phyloP scores from a whole-genome alignment of 2,888 invertebrate genomes.

The Agrilus cyanescens region DNA sequence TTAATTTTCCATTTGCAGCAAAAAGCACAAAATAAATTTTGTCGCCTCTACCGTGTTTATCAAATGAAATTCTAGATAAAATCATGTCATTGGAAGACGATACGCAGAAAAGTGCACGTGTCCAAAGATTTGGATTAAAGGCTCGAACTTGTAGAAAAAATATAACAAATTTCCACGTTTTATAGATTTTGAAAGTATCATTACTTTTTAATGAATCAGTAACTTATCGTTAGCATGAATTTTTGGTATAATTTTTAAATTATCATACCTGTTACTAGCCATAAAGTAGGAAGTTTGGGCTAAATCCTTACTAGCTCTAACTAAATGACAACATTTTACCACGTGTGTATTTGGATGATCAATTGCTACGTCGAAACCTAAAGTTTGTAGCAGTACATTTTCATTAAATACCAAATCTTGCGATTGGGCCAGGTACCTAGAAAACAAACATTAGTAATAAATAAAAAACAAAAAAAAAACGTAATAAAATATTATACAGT shows the following conservation, averaged over 20 bases:
- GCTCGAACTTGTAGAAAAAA: no score
- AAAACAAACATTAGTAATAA: constrained; percentile 7
- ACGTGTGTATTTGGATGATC: constrained; percentile 98
- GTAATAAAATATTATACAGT: background rate
- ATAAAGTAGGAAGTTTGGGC: constrained; percentile 98
- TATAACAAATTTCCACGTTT: no score
- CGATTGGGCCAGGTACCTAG: constrained; percentile 56
- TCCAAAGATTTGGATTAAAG: no score
- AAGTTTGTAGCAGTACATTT: constrained; percentile 90
- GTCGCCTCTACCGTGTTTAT: no score
- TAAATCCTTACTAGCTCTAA: constrained; percentile 91
- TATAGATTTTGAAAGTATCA: no score
- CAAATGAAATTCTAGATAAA: no score
- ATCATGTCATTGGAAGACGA: no score
- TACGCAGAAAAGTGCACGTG: no score
- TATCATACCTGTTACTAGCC: constrained; percentile 83
- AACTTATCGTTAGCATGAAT: no score
- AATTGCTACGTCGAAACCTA: constrained; percentile 96
- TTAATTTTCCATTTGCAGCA: no score
- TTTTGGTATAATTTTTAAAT: background rate
- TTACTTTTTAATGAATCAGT: no score
- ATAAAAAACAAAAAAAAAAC: background rate
- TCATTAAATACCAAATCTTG: constrained; percentile 94
- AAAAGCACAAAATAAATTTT: no score
- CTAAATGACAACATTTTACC: constrained; percentile 89